Conservation (phyloP, 2,113 vertebrate genomes). For the Urocynchramus pylzowi region DNA sequence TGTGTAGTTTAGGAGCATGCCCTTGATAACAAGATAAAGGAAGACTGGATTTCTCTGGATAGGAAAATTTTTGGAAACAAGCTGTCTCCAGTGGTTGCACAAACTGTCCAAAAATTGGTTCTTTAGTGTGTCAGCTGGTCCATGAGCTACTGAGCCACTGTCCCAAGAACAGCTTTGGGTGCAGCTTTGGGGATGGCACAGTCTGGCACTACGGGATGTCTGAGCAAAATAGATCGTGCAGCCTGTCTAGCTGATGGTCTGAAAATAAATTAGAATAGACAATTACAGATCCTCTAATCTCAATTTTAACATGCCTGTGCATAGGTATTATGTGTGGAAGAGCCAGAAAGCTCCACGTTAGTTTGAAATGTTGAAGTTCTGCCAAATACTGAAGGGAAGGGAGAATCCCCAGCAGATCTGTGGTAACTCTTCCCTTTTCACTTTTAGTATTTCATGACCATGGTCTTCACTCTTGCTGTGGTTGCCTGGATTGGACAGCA, state of each 20-base stretch:
- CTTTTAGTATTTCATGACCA: slow-evolving; percentile 90
- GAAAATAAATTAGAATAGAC: not conserved
- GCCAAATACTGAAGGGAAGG: not conserved
- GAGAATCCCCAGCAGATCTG: not conserved
- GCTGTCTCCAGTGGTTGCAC: not conserved
- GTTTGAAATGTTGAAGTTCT: not conserved
- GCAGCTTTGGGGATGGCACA: not conserved
- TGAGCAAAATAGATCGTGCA: not conserved
- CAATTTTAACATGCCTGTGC: fast-evolving
- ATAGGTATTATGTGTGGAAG: fast-evolving
- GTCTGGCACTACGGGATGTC: not conserved
- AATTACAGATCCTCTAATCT: not conserved
- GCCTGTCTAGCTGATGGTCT: not conserved
- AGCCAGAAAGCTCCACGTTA: not conserved
- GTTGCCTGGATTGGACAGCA: slow-evolving; percentile 97
- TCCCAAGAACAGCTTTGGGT: not conserved
- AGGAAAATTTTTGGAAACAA: not conserved
- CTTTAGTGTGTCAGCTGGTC: not conserved
- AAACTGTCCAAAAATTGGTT: not conserved
- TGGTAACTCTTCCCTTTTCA: not conserved
- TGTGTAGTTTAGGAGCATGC: not conserved
- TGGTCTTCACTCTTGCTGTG: slow-evolving; percentile 83
- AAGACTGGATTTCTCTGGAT: not conserved
- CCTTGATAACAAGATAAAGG: not conserved
- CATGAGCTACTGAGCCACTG: not conserved